Evolutionary conservation across 2,888 invertebrate genomes (phyloP).

Genomic region (Dysmachus trigonus): DNA sequence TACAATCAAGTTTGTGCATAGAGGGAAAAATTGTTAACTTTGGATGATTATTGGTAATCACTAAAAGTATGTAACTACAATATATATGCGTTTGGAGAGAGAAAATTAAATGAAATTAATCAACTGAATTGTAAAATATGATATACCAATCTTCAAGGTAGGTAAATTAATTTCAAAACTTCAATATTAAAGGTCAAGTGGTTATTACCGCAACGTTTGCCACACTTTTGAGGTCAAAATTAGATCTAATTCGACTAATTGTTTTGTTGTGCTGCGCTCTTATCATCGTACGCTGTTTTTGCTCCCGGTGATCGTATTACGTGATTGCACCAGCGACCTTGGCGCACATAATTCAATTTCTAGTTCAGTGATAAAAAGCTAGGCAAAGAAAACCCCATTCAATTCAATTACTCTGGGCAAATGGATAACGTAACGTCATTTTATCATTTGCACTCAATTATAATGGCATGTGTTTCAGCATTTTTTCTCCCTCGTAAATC

Average conservation of each 20-base stretch:
- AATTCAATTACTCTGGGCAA: not conserved
- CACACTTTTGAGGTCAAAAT: not conserved
- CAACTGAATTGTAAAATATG: too few relatives aligned
- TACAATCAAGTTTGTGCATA: too few relatives aligned
- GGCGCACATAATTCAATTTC: not conserved
- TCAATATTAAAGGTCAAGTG: not conserved
- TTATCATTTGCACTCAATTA: not conserved
- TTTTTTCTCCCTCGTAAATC: not conserved
- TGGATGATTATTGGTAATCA: too few relatives aligned
- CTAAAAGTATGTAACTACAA: not conserved
- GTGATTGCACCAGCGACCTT: not conserved
- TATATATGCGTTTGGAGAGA: too few relatives aligned
- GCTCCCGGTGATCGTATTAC: not conserved
- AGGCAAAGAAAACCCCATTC: not conserved
- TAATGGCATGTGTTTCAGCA: not conserved
- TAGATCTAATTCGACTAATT: conserved; percentile 30
- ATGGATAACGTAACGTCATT: not conserved
- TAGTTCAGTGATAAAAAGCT: not conserved
- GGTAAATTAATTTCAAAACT: not conserved
- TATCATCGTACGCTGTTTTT: not conserved
- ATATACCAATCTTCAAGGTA: not conserved
- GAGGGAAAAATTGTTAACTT: too few relatives aligned
- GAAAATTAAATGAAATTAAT: not conserved
- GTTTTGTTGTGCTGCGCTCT: conserved; percentile 22
- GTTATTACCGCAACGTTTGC: not conserved